A percentile compares a stretch with the other conserved stretches of the same genome.
These are phyloP conservation scores for Orientallactaga sibirica DNA, from an alignment of 2,797 vertebrate species.

Conservation along the genomic window DNA sequence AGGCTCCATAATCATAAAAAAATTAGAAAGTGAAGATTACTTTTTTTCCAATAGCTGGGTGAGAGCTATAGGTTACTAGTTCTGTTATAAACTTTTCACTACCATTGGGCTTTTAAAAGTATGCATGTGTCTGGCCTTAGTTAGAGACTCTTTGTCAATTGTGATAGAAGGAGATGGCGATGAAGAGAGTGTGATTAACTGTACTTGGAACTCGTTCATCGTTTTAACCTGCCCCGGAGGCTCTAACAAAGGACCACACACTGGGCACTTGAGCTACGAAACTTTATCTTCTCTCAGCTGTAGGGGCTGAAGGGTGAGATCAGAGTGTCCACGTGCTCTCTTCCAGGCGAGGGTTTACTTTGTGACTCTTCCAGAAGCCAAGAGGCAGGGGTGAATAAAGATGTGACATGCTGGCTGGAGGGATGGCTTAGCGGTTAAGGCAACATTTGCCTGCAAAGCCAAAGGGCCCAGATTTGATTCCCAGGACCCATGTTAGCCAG, in stretches of 20 bases:
- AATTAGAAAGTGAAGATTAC: background rate
- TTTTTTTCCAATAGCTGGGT: background rate
- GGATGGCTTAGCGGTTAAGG: too few relatives aligned
- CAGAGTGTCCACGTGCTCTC: background rate
- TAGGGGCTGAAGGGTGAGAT: background rate
- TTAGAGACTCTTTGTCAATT: background rate
- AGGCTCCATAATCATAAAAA: background rate
- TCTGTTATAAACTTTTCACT: background rate
- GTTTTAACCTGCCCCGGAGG: too few relatives aligned
- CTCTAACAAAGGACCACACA: background rate
- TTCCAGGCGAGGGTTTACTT: background rate
- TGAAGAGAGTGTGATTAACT: too few relatives aligned
- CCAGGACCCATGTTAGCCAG: too few relatives aligned
- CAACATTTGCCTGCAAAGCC: too few relatives aligned
- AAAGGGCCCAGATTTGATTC: too few relatives aligned
- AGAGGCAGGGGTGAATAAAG: too few relatives aligned
- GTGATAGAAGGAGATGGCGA: too few relatives aligned
- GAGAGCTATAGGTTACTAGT: background rate
- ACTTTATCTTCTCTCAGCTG: background rate
- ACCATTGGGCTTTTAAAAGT: conserved; percentile 1
- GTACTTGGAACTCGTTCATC: background rate
- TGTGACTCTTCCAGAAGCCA: background rate
- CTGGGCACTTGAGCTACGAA: too few relatives aligned
- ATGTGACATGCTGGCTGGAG: too few relatives aligned
- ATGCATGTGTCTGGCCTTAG: background rate